Evolutionary conservation across 2,888 invertebrate genomes (phyloP).

Genomic region (Cephus pygmeus): DNA sequence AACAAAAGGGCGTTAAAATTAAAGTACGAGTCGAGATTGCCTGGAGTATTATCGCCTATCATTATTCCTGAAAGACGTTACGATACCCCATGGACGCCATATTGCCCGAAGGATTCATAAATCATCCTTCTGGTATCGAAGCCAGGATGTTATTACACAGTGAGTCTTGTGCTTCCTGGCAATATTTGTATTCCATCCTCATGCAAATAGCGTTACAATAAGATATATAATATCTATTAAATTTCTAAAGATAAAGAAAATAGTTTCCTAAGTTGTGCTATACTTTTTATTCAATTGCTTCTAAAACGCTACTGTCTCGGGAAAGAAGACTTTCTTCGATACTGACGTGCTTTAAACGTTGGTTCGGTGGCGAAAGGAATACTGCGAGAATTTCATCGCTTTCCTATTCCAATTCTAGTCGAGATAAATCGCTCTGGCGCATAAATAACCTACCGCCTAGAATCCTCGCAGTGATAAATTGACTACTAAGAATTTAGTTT

Average conservation of each 20-base stretch:
- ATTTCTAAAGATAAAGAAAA: not conserved
- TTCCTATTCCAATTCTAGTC: slow-evolving; percentile 34
- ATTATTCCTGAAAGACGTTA: not conserved
- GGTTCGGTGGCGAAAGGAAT: not conserved
- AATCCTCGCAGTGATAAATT: slow-evolving; percentile 23
- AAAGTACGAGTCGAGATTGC: not conserved
- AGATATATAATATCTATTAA: not conserved
- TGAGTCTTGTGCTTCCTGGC: not conserved
- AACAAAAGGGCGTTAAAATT: slow-evolving; percentile 1
- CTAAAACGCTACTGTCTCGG: not conserved
- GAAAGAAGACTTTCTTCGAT: not conserved
- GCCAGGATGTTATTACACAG: not conserved
- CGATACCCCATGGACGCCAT: not conserved
- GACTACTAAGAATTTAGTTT: slow-evolving; percentile 27
- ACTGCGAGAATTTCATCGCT: slow-evolving; percentile 38
- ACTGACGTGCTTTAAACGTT: not conserved
- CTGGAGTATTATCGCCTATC: not conserved
- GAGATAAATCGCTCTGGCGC: slow-evolving; percentile 44
- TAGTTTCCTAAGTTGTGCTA: not conserved
- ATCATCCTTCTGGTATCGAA: not conserved
- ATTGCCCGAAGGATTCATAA: not conserved
- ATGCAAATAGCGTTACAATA: not conserved
- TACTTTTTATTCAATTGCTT: not conserved
- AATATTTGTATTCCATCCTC: not conserved
- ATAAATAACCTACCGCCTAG: slow-evolving; percentile 41